A percentile compares a stretch with the other conserved stretches of the same genome.
These are phyloP conservation scores for Acanthaster planci DNA, from an alignment of 35 echinoderm and acorn worm species.

Conservation along the genomic window DNA sequence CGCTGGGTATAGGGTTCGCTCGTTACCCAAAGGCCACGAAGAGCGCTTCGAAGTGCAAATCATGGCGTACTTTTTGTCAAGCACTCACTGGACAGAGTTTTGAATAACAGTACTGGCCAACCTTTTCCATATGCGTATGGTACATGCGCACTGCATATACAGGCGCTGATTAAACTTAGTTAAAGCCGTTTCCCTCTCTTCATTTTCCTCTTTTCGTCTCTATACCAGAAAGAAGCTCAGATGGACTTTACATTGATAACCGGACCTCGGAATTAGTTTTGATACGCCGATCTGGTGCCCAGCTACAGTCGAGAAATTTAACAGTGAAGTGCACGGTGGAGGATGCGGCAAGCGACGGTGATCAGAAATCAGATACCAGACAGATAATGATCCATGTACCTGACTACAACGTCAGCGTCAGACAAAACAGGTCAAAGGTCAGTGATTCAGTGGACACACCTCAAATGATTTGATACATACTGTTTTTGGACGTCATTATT, in stretches of 20 bases:
- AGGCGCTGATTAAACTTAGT: too few species aligned
- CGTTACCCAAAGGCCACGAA: too few species aligned
- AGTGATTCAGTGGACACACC: not conserved
- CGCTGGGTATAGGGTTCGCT: too few species aligned
- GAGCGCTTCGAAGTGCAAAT: too few species aligned
- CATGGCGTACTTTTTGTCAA: too few species aligned
- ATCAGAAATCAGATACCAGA: not conserved
- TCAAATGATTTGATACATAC: too few species aligned
- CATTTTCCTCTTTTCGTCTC: not conserved
- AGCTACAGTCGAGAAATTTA: not conserved
- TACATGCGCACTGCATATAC: too few species aligned
- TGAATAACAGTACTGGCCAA: too few species aligned
- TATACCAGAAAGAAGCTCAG: not conserved
- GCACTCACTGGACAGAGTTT: too few species aligned
- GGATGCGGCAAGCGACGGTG: not conserved
- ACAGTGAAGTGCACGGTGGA: not conserved
- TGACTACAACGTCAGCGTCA: not conserved
- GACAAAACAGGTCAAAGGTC: not conserved
- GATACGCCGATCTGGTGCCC: not conserved
- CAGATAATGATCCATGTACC: not conserved
- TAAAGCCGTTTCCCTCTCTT: too few species aligned
- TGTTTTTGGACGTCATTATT: too few species aligned
- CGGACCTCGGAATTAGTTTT: not conserved
- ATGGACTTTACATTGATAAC: constrained; percentile 8
- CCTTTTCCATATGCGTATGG: too few species aligned